Evolutionary conservation across 2,888 invertebrate genomes (phyloP).

Genomic region (Coleophora deauratella): DNA sequence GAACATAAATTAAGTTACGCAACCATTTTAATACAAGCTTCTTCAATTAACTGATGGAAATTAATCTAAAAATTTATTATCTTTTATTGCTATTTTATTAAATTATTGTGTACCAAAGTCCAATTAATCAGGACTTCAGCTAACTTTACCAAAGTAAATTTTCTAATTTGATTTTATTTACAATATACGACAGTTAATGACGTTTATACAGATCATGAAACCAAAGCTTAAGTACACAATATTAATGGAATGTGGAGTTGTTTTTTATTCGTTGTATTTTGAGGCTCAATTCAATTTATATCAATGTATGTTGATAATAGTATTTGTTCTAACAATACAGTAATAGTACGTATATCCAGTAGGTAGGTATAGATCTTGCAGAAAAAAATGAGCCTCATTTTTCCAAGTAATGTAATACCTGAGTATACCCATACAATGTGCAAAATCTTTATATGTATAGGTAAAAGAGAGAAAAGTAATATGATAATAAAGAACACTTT

Average conservation of each 20-base stretch:
- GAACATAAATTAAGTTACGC: constrained; percentile 59
- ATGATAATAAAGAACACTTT: background rate
- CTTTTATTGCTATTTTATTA: constrained; percentile 57
- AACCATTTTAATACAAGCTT: constrained; percentile 41
- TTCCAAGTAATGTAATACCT: too few species aligned
- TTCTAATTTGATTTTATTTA: constrained; percentile 32
- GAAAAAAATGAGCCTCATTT: too few species aligned
- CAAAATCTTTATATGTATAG: too few species aligned
- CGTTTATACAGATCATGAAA: background rate
- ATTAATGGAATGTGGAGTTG: constrained; percentile 20
- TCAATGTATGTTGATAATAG: too few species aligned
- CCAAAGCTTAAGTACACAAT: constrained; percentile 20
- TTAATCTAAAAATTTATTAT: constrained; percentile 25
- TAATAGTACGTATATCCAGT: too few species aligned
- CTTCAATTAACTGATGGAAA: constrained; percentile 31
- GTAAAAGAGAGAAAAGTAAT: too few species aligned
- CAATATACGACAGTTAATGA: constrained; percentile 13
- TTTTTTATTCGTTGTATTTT: too few species aligned
- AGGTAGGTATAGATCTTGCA: too few species aligned
- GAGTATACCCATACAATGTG: too few species aligned
- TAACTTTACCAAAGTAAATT: constrained; percentile 31
- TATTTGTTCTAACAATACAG: too few species aligned
- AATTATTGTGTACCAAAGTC: constrained; percentile 21
- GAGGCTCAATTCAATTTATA: too few species aligned
- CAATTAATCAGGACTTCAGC: too few species aligned